These are phyloP conservation scores for Daphoenositta chrysoptera DNA, from an alignment of 2,113 vertebrate species.

Conservation along the genomic window DNA sequence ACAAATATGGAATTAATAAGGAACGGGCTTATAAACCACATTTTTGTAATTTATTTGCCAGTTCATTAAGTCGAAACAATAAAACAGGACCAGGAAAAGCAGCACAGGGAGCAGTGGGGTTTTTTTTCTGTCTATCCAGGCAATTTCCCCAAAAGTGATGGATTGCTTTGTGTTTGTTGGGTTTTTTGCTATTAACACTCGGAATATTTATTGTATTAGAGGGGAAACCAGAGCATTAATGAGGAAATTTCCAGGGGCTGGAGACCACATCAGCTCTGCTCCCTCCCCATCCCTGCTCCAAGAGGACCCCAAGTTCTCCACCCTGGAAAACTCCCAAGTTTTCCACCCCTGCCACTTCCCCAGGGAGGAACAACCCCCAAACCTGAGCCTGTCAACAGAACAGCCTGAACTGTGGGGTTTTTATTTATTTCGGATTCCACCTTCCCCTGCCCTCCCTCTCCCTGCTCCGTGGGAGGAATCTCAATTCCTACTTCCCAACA, in stretches of 20 bases:
- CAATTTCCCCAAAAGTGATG: neutral
- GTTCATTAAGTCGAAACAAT: constrained; percentile 61
- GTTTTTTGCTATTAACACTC: neutral
- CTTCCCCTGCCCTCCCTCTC: neutral
- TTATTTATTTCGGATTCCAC: neutral
- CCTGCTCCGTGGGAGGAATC: neutral
- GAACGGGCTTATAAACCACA: constrained; percentile 2
- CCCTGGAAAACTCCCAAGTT: neutral
- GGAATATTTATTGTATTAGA: neutral
- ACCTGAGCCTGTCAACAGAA: neutral
- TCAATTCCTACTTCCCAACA: neutral
- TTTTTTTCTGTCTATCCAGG: neutral
- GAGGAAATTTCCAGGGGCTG: neutral
- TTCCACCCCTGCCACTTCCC: neutral
- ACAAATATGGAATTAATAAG: constrained; percentile 65
- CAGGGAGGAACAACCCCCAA: neutral
- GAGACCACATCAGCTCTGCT: neutral
- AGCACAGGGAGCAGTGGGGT: neutral
- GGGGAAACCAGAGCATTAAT: neutral
- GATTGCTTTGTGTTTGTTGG: neutral
- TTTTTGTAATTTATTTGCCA: constrained; percentile 58
- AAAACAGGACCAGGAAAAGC: neutral
- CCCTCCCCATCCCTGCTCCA: neutral
- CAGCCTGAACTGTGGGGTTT: neutral
- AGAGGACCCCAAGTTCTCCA: too few species aligned